Evolutionary conservation across 2,888 invertebrate species (phyloP).

Genomic region (Acheta domesticus): DNA sequence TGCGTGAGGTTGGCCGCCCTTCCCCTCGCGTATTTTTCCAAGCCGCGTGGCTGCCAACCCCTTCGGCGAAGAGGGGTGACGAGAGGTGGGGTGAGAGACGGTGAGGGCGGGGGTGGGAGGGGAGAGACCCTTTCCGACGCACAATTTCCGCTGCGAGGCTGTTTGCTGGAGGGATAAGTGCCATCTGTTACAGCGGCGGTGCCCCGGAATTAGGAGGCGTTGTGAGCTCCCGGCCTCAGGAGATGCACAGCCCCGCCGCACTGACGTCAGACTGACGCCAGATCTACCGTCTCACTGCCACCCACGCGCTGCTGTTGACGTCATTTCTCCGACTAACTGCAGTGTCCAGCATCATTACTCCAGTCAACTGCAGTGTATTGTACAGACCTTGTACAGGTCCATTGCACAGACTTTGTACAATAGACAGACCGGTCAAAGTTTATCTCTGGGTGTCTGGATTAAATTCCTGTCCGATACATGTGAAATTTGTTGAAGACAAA

Average conservation of each 20-base stretch:
- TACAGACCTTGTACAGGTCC: too few species aligned
- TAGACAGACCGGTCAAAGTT: too few species aligned
- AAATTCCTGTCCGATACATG: too few species aligned
- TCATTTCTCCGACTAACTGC: too few species aligned
- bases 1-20: not conserved
- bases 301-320: too few species aligned
- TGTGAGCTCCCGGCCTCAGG: not conserved
- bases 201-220: not conserved
- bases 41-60: not conserved
- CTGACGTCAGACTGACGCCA: not conserved
- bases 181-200: constrained; percentile 18
- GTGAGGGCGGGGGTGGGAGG: not conserved
- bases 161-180: too few species aligned
- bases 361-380: too few species aligned
- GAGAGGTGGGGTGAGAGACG: not conserved
- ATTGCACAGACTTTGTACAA: too few species aligned
- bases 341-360: too few species aligned
- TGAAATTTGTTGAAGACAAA: too few species aligned
- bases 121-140: not conserved
- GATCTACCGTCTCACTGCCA: not conserved
- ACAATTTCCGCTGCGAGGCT: not conserved
- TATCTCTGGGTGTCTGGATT: too few species aligned
- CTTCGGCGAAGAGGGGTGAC: not conserved
- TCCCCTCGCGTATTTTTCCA: constrained; percentile 5
- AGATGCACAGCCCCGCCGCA: not conserved